phyloP scores from a whole-genome alignment of 1,140 invertebrate genomes.

The Sinonovacula constricta region DNA sequence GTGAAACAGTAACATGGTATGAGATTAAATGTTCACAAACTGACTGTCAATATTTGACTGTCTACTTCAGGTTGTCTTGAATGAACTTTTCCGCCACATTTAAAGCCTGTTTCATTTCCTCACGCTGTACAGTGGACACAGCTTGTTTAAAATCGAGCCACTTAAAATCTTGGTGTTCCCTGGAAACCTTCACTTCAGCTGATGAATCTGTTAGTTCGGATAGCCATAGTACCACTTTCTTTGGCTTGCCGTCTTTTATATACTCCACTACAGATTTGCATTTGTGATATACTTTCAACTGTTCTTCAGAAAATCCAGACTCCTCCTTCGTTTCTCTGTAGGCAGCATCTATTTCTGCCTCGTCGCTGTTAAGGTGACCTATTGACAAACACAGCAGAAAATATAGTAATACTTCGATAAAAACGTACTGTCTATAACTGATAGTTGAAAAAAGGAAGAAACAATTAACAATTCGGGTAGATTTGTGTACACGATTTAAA shows the following conservation, averaged over 20 bases:
- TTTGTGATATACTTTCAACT: constrained; percentile 77
- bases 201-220: constrained; percentile 86
- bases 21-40: too few species aligned
- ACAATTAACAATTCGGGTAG: too few species aligned
- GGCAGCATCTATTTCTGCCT: constrained; percentile 89
- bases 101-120: constrained; percentile 86
- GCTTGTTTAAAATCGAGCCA: constrained; percentile 88
- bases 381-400: too few species aligned
- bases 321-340: constrained; percentile 94
- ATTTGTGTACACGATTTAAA: too few species aligned
- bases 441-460: too few species aligned
- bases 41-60: too few species aligned
- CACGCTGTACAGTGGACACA: constrained; percentile 82
- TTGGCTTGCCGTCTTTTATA: constrained; percentile 85
- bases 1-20: too few species aligned
- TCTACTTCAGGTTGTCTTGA: too few species aligned
- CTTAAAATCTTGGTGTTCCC: constrained; percentile 89
- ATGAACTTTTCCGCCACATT: constrained; percentile 83
- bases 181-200: constrained; percentile 84
- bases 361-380: constrained; percentile 93
- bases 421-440: too few species aligned
- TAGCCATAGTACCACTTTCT: constrained; percentile 92
- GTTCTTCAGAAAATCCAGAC: constrained; percentile 83
- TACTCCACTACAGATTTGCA: constrained; percentile 77
- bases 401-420: too few species aligned